Conservation (phyloP, 2,797 vertebrate species). For the Malacoctenus gilli region DNA sequence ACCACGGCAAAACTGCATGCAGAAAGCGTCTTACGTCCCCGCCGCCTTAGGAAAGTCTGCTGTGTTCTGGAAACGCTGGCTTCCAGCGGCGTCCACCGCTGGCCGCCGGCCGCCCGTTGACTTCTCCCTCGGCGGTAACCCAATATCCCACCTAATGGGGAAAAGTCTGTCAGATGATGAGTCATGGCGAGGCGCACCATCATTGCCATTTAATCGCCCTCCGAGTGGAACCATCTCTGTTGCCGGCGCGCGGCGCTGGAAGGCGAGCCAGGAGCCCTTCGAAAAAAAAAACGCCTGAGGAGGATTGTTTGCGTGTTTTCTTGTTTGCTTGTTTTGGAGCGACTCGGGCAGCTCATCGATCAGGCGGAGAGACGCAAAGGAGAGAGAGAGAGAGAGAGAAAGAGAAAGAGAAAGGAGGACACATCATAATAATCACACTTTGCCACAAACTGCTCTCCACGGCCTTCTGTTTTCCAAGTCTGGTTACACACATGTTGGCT, state of each 20-base stretch:
- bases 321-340: conserved; percentile 75
- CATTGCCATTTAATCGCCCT: conserved; percentile 71
- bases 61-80: conserved; percentile 67
- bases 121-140: conserved; percentile 68
- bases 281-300: conserved; percentile 4
- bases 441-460: conserved; percentile 88
- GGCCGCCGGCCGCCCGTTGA: conserved; percentile 64
- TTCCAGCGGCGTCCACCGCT: conserved; percentile 65
- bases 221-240: conserved; percentile 53
- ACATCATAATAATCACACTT: conserved; percentile 91
- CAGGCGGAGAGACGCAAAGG: conserved; percentile 33
- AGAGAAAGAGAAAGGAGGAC: conserved; percentile 45
- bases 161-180: conserved; percentile 67
- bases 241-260: conserved; percentile 12
- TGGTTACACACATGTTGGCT: conserved; percentile 93
- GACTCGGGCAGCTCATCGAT: conserved; percentile 42
- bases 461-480: conserved; percentile 88
- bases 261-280: conserved; percentile 30
- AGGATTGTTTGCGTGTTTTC: conserved; percentile 69
- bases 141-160: conserved; percentile 61
- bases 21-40: conserved; percentile 54
- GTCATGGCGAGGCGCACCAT: conserved; percentile 64
- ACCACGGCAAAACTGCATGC: too few species aligned
- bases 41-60: conserved; percentile 68
- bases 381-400: neutral